Conservation (phyloP, 2,113 vertebrate species). For the Menura novaehollandiae region DNA sequence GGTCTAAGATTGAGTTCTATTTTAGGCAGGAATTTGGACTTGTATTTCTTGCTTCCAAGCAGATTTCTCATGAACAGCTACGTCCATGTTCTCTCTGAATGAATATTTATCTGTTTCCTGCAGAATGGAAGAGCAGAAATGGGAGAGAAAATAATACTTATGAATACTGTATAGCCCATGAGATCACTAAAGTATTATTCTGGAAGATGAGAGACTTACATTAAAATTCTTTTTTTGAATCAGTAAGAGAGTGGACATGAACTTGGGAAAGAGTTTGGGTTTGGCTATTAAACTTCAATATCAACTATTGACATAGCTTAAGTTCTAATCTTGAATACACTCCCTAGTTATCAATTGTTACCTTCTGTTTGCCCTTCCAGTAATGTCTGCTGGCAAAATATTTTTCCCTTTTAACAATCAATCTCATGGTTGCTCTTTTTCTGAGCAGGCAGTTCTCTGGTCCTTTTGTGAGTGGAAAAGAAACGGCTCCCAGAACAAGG, state of each 20-base stretch:
- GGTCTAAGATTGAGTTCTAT: neutral
- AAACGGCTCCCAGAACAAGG: neutral
- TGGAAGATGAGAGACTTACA: neutral
- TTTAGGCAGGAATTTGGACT: neutral
- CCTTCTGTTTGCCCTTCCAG: neutral
- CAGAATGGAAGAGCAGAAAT: neutral
- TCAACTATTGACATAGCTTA: neutral
- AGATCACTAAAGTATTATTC: neutral
- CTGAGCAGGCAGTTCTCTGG: neutral
- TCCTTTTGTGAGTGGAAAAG: neutral
- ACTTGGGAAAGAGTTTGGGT: neutral
- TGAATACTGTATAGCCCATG: neutral
- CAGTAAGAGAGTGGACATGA: neutral
- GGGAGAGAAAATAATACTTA: neutral
- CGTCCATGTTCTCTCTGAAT: neutral
- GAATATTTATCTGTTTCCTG: neutral
- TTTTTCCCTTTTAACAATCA: neutral
- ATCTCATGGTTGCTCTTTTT: neutral
- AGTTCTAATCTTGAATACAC: neutral
- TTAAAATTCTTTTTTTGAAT: neutral
- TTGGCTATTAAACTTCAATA: neutral
- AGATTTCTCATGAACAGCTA: neutral
- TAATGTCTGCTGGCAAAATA: neutral
- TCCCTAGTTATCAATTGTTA: neutral
- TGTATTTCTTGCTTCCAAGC: neutral